phyloP scores from a whole-genome alignment of 2,113 vertebrate genomes.

The Malurus elegans region DNA sequence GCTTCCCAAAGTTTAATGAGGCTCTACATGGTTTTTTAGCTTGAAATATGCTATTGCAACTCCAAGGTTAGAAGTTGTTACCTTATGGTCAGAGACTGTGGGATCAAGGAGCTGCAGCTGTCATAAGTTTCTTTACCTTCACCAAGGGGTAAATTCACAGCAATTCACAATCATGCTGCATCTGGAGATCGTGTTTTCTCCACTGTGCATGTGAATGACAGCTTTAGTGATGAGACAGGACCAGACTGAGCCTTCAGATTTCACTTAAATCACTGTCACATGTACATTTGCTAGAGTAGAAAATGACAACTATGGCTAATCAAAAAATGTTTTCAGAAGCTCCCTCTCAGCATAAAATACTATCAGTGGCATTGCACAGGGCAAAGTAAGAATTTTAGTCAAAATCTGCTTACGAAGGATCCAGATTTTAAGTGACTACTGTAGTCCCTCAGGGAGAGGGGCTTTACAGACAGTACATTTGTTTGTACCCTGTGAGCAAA shows the following conservation, averaged over 20 bases:
- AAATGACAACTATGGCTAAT: background rate
- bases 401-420: background rate
- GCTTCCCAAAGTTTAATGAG: background rate
- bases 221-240: background rate
- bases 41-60: background rate
- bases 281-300: background rate
- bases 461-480: background rate
- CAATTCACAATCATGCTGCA: rapidly evolving
- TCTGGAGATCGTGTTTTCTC: background rate
- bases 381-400: background rate
- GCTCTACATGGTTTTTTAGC: background rate
- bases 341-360: background rate
- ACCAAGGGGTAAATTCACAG: background rate
- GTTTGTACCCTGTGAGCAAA: background rate
- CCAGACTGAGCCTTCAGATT: background rate
- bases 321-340: conserved; percentile 18
- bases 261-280: background rate
- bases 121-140: background rate
- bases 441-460: background rate
- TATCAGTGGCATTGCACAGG: background rate
- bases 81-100: background rate
- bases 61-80: background rate
- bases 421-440: background rate
- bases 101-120: background rate
- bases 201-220: background rate